Percentiles rank a stretch among this genome's conserved stretches.
These are phyloP conservation scores for Crotalus tigris DNA, from an alignment of 2,113 vertebrate genomes.

Conservation along the genomic window DNA sequence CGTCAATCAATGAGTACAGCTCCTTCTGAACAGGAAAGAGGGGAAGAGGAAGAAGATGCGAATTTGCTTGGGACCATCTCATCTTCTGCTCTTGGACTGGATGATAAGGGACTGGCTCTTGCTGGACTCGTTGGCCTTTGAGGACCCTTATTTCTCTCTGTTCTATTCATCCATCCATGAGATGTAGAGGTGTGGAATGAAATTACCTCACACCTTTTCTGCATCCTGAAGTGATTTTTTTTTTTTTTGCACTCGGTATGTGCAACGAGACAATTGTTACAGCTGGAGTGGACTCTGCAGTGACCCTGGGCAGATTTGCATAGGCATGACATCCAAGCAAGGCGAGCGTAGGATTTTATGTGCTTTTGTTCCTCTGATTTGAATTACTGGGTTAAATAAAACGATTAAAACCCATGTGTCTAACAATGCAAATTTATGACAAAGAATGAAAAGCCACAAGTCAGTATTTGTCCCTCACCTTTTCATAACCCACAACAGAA, in stretches of 20 bases:
- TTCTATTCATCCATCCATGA: neutral
- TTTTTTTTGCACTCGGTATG: neutral
- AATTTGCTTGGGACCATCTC: neutral
- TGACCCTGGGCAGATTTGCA: neutral
- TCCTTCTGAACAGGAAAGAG: neutral
- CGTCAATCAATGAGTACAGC: neutral
- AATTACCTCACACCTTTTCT: neutral
- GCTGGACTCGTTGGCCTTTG: neutral
- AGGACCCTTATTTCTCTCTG: neutral
- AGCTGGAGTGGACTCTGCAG: neutral
- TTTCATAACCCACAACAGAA: conserved; percentile 1
- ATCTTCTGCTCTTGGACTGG: neutral
- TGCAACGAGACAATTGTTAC: neutral
- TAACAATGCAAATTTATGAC: conserved; percentile 37
- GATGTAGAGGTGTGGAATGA: too few relatives aligned
- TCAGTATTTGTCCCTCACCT: conserved; percentile 21
- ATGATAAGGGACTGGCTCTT: neutral
- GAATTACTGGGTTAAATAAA: neutral
- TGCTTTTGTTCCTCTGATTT: neutral
- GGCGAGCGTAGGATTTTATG: neutral
- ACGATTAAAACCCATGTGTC: conserved; percentile 10
- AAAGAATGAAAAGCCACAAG: conserved; percentile 30
- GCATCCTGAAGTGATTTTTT: neutral
- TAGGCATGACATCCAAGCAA: neutral
- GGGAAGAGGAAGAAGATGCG: neutral